Conservation (phyloP, 2,888 invertebrate genomes). For the Sericinus montela region DNA sequence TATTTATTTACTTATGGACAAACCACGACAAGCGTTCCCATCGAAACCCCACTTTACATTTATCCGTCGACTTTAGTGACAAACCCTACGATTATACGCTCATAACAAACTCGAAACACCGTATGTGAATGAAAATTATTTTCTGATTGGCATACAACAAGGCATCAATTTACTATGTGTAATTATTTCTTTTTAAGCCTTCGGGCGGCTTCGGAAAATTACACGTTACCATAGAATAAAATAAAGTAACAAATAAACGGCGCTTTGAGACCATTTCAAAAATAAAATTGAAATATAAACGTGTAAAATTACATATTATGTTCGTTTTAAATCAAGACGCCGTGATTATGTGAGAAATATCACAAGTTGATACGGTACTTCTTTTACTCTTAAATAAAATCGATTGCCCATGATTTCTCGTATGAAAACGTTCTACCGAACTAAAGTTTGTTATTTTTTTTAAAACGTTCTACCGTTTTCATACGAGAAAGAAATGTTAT, state of each 20-base stretch:
- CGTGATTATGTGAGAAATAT: no score
- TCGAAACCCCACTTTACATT: neutral
- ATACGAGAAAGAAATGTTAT: no score
- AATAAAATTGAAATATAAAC: no score
- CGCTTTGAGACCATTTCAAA: neutral
- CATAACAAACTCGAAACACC: conserved; percentile 3
- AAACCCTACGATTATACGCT: neutral
- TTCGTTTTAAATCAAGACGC: no score
- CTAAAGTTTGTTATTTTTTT: no score
- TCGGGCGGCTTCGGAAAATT: conserved; percentile 1
- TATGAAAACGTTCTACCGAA: no score
- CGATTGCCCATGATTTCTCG: no score
- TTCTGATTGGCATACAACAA: conserved; percentile 12
- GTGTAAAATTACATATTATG: no score
- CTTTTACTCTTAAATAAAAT: no score
- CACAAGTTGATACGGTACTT: no score
- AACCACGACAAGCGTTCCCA: neutral
- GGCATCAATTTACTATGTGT: conserved; percentile 11
- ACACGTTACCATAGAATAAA: neutral
- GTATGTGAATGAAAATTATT: conserved; percentile 15
- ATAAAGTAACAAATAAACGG: neutral
- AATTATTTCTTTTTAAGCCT: conserved; percentile 11
- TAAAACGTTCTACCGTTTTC: no score
- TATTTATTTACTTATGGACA: no score
- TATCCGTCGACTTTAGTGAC: neutral